Conservation (phyloP, 2,113 vertebrate genomes). For the Nestor notabilis region DNA sequence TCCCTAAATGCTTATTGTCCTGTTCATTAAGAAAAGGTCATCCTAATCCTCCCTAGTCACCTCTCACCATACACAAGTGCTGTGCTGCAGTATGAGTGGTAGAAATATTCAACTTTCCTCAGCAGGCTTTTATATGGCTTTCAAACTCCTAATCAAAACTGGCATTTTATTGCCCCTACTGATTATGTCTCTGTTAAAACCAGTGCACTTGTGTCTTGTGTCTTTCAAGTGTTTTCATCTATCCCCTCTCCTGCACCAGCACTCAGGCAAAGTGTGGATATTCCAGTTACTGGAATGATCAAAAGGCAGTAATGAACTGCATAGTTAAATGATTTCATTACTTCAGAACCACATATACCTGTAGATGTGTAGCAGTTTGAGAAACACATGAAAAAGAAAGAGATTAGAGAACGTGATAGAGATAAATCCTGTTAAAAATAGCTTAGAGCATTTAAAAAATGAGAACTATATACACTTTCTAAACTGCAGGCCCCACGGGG, state of each 20-base stretch:
- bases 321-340: not conserved
- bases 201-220: not conserved
- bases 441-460: not conserved
- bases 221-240: not conserved
- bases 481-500: not conserved
- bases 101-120: slow-evolving; percentile 51
- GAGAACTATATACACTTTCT: not conserved
- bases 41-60: not conserved
- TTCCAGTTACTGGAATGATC: not conserved
- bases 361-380: not conserved
- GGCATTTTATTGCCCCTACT: slow-evolving; percentile 32
- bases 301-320: not conserved
- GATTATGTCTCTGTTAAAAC: slow-evolving; percentile 34
- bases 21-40: slow-evolving; percentile 61
- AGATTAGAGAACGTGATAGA: not conserved
- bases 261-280: not conserved
- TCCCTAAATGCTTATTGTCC: slow-evolving; percentile 58
- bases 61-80: slow-evolving; percentile 9
- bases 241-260: not conserved
- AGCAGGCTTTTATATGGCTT: slow-evolving; percentile 52
- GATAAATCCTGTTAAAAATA: not conserved
- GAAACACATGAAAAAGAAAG: not conserved
- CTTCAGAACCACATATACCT: not conserved
- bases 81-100: slow-evolving; percentile 20
- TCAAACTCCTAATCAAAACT: slow-evolving; percentile 59